Percentiles rank a stretch among this genome's conserved stretches.
These are phyloP conservation scores for Rafetus swinhoei DNA, from an alignment of 2,113 vertebrate genomes.

Conservation along the genomic window DNA sequence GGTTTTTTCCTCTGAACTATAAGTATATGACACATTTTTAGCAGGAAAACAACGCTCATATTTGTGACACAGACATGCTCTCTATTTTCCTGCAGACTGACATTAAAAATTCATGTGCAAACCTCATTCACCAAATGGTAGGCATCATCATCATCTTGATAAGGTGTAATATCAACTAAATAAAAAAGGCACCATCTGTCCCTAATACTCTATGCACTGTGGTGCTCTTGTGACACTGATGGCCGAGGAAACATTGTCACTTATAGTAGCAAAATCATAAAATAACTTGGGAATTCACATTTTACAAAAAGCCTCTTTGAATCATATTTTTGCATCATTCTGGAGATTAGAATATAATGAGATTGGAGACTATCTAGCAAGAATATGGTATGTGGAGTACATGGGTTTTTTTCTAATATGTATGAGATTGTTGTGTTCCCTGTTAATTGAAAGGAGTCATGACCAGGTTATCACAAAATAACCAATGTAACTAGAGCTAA, in stretches of 20 bases:
- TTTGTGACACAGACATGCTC: not conserved
- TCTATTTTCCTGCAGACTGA: not conserved
- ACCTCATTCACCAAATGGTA: not conserved
- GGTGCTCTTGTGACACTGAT: not conserved
- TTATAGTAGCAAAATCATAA: not conserved
- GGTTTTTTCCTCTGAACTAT: not conserved
- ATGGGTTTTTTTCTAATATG: not conserved
- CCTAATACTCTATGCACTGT: rapidly evolving
- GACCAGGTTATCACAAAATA: not conserved
- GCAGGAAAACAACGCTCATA: not conserved
- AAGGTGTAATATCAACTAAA: not conserved
- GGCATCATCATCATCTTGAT: not conserved
- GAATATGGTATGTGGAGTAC: not conserved
- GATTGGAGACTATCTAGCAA: not conserved
- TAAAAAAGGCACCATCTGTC: not conserved
- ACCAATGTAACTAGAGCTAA: not conserved
- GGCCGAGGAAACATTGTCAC: not conserved
- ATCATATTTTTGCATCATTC: not conserved
- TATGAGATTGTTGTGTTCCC: not conserved
- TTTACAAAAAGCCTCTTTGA: not conserved
- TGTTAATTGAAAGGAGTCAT: not conserved
- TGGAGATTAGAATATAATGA: not conserved
- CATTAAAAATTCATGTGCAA: not conserved
- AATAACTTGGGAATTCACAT: not conserved
- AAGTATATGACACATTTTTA: not conserved